Percentiles rank a stretch among this genome's conserved stretches.
Conservation (phyloP, 2,113 vertebrate species). For the Brachyhypopomus occidentalis region DNA sequence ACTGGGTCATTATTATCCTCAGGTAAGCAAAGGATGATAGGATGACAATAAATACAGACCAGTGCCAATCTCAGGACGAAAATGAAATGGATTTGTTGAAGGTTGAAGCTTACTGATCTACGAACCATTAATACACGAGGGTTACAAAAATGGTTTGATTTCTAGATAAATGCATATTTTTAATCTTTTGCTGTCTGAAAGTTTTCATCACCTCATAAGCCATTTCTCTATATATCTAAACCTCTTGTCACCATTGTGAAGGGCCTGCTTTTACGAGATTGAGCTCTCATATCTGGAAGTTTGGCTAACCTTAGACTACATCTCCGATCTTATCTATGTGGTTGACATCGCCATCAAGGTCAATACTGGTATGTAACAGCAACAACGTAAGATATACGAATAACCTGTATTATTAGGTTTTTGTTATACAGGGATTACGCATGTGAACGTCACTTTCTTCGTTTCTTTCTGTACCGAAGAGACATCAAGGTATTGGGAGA, state of each 20-base stretch:
- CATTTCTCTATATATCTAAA: neutral
- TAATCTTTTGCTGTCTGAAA: neutral
- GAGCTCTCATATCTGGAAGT: slow-evolving; percentile 71
- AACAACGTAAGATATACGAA: neutral
- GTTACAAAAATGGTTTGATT: neutral
- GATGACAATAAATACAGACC: neutral
- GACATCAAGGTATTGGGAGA: too few relatives aligned
- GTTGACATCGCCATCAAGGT: slow-evolving; percentile 77
- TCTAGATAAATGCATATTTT: neutral
- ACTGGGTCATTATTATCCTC: slow-evolving; percentile 84
- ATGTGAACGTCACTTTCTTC: too few relatives aligned
- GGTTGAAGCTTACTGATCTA: neutral
- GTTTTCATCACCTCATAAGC: too few relatives aligned
- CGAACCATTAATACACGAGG: neutral
- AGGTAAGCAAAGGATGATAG: slow-evolving; percentile 71
- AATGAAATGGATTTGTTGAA: too few relatives aligned
- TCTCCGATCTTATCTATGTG: slow-evolving; percentile 82
- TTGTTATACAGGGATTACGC: too few relatives aligned
- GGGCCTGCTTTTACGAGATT: slow-evolving; percentile 83
- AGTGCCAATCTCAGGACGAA: neutral
- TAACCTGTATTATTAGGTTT: too few relatives aligned
- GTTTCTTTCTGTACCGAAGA: too few relatives aligned
- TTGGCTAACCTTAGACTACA: slow-evolving; percentile 85
- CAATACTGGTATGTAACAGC: slow-evolving; percentile 77
- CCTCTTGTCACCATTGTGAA: slow-evolving; percentile 54